Evolutionary conservation across 2,888 invertebrate species (phyloP).

Genomic region (Emmelina monodactyla): DNA sequence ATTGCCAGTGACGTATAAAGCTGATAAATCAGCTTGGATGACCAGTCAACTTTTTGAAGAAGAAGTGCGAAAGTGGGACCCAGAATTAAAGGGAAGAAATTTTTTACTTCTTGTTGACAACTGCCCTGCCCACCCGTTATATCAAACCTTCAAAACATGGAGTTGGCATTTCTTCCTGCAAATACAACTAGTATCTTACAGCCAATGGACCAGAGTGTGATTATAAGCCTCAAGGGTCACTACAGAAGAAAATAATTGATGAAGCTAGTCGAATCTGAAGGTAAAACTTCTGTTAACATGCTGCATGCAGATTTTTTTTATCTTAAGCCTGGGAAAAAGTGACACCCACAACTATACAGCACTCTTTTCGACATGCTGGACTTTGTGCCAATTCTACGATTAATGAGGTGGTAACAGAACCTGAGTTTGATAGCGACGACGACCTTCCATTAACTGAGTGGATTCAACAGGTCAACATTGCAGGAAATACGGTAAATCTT

Average conservation of each 20-base stretch:
- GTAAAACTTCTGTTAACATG: slow-evolving; percentile 19
- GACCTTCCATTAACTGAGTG: background rate
- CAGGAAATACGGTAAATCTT: slow-evolving; percentile 13
- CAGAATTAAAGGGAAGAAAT: slow-evolving; percentile 18
- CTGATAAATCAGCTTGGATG: slow-evolving; percentile 23
- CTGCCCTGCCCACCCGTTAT: slow-evolving; percentile 17
- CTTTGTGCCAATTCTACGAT: no score
- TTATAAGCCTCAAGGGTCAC: slow-evolving; percentile 20
- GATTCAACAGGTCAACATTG: slow-evolving; percentile 11
- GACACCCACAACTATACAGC: slow-evolving; percentile 16
- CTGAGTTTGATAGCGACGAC: background rate
- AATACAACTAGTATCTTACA: slow-evolving; percentile 22
- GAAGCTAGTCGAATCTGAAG: slow-evolving; percentile 18
- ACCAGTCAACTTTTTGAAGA: slow-evolving; percentile 18
- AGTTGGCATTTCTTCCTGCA: slow-evolving; percentile 23
- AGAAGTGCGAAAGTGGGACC: slow-evolving; percentile 18
- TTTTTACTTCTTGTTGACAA: slow-evolving; percentile 20
- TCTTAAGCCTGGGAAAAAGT: slow-evolving; percentile 17
- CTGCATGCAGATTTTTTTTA: slow-evolving; percentile 17
- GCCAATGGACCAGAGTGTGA: slow-evolving; percentile 21
- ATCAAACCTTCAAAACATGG: slow-evolving; percentile 19
- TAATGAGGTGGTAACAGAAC: no score
- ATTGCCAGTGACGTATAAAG: slow-evolving; percentile 21
- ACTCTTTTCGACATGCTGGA: slow-evolving; percentile 15
- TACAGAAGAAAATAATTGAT: slow-evolving; percentile 19